Conservation (phyloP, 2,113 vertebrate species). For the Thomomys bottae region DNA sequence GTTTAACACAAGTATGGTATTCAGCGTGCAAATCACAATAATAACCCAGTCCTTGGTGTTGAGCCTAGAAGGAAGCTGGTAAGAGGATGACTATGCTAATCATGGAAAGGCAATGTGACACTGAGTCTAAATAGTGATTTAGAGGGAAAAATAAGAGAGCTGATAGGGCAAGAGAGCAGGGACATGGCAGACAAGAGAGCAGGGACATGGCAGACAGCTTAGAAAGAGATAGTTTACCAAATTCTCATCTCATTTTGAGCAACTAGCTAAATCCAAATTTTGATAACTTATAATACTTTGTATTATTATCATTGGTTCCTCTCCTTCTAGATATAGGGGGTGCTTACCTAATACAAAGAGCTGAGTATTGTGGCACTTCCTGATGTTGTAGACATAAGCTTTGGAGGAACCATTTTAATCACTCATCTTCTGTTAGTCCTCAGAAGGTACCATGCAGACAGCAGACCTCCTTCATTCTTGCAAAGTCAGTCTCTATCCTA, state of each 20-base stretch:
- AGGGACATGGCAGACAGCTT: neutral
- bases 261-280: neutral
- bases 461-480: neutral
- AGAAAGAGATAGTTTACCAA: neutral
- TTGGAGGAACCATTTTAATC: constrained; percentile 20
- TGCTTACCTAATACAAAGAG: neutral
- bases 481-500: neutral
- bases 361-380: neutral
- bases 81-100: neutral
- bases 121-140: neutral
- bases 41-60: neutral
- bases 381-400: neutral
- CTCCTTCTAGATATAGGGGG: neutral
- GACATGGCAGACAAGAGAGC: neutral
- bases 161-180: neutral
- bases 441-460: neutral
- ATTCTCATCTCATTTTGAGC: neutral
- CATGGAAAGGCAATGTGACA: neutral
- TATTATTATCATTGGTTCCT: neutral
- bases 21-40: neutral
- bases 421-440: neutral
- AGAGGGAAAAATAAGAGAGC: neutral
- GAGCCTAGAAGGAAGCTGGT: neutral
- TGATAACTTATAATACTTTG: neutral
- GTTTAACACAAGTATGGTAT: neutral